phyloP scores from a whole-genome alignment of 2,888 invertebrate species.

The Gortyna flavago region DNA sequence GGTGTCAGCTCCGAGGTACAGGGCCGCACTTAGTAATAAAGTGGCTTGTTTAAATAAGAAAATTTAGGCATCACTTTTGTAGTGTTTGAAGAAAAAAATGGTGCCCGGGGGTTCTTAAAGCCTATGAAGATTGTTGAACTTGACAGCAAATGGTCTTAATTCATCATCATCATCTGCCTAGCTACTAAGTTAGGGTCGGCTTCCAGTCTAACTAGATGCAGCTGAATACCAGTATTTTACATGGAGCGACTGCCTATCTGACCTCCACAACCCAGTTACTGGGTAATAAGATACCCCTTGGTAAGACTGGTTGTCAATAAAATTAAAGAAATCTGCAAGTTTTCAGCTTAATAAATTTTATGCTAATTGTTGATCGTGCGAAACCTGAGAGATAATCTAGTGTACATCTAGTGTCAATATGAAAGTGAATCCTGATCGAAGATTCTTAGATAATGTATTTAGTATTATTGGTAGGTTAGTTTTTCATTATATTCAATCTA shows the following conservation, averaged over 20 bases:
- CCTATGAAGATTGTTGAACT: background rate
- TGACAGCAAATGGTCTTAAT: background rate
- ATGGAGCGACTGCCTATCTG: too few species aligned
- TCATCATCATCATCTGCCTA: too few species aligned
- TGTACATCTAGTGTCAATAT: background rate
- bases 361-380: background rate
- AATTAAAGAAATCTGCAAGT: too few species aligned
- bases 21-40: constrained; percentile 71
- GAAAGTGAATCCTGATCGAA: background rate
- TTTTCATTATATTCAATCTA: background rate
- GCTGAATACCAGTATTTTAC: too few species aligned
- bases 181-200: too few species aligned
- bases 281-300: too few species aligned
- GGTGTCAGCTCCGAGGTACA: constrained; percentile 81
- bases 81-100: background rate
- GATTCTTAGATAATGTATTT: background rate
- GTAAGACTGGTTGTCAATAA: background rate
- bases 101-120: background rate
- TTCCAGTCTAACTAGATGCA: too few species aligned
- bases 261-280: too few species aligned
- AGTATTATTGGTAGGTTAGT: background rate
- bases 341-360: background rate
- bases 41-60: constrained; percentile 14
- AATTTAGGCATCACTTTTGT: background rate
- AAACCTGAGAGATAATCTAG: background rate